Percentiles rank a stretch among this genome's conserved stretches.
Conservation (phyloP, 2,113 vertebrate species). For the Phaetusa simplex region DNA sequence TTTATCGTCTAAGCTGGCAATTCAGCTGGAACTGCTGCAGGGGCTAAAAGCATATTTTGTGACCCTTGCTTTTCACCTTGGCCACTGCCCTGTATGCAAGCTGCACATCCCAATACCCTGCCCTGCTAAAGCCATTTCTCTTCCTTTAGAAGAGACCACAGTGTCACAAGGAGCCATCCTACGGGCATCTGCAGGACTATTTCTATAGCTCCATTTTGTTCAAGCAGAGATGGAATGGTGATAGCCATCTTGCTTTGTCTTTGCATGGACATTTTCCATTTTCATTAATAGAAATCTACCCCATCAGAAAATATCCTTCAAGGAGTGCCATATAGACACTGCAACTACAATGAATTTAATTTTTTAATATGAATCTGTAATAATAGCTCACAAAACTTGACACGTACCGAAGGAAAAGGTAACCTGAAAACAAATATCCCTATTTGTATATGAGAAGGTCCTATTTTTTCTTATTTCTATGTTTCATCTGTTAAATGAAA, state of each 20-base stretch:
- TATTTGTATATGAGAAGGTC: not conserved
- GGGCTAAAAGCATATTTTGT: not conserved
- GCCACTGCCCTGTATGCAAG: not conserved
- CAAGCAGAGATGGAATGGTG: not conserved
- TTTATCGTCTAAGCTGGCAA: not conserved
- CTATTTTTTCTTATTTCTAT: not conserved
- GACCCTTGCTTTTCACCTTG: slow-evolving; percentile 1
- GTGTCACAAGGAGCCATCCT: not conserved
- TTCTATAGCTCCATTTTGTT: not conserved
- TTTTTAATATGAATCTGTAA: not conserved
- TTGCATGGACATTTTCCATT: not conserved
- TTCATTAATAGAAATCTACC: not conserved
- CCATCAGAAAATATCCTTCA: not conserved
- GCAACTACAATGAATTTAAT: not conserved
- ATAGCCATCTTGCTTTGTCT: not conserved
- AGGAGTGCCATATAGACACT: not conserved
- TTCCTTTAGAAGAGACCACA: not conserved
- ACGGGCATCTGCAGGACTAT: not conserved
- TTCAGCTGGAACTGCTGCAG: slow-evolving; percentile 6
- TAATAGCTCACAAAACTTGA: not conserved
- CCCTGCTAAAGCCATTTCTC: not conserved
- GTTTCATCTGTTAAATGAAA: not conserved
- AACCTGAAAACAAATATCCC: not conserved
- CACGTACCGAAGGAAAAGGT: not conserved
- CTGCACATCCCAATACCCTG: fast-evolving